These are phyloP conservation scores for Calameuta idolon DNA, from an alignment of 2,888 invertebrate genomes.

Conservation along the genomic window DNA sequence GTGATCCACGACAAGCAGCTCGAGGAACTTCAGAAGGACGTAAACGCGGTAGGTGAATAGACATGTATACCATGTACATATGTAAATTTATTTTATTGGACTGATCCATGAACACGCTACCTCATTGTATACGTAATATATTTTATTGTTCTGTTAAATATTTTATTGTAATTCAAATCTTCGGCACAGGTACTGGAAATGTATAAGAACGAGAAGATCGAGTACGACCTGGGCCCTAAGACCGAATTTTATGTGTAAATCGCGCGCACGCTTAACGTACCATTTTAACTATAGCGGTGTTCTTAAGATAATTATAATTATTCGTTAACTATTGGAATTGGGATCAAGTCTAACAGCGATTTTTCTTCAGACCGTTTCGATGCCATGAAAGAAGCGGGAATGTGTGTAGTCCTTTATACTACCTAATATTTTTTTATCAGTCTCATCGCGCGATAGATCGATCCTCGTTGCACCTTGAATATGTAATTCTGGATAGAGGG, in stretches of 20 bases:
- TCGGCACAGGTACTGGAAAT: slow-evolving; percentile 84
- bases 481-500: slow-evolving; percentile 1
- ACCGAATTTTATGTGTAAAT: slow-evolving; percentile 90
- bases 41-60: slow-evolving; percentile 78
- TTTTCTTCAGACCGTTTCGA: slow-evolving; percentile 24
- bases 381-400: neutral
- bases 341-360: slow-evolving; percentile 62
- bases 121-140: neutral
- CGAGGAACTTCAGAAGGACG: slow-evolving; percentile 88
- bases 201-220: slow-evolving; percentile 93
- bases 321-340: slow-evolving; percentile 61
- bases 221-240: slow-evolving; percentile 89
- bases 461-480: neutral
- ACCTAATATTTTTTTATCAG: slow-evolving; percentile 61
- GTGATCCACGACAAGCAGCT: slow-evolving; percentile 92
- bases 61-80: neutral
- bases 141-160: neutral
- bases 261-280: slow-evolving; percentile 21
- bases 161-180: slow-evolving; percentile 15
- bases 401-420: neutral
- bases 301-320: slow-evolving; percentile 48
- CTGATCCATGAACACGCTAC: neutral
- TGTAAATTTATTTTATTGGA: slow-evolving; percentile 12
- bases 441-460: slow-evolving; percentile 17
- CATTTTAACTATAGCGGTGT: slow-evolving; percentile 23